A percentile compares a stretch with the other conserved stretches of the same genome.
Conservation (phyloP, 2,797 vertebrate species). For the Microchirus variegatus region DNA sequence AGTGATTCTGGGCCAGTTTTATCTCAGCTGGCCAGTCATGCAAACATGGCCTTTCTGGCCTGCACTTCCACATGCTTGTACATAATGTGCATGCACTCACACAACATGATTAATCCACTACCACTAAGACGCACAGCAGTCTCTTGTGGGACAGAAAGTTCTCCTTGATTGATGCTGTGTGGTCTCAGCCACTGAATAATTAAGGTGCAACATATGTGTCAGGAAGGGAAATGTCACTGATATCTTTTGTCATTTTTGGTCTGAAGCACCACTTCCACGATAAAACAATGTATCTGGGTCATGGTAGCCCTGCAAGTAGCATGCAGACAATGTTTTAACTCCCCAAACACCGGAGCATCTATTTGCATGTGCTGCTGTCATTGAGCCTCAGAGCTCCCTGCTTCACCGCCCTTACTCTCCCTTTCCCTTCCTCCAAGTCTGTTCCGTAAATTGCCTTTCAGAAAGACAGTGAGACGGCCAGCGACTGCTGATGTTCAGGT, state of each 20-base stretch:
- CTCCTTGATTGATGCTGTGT: slow-evolving; percentile 67
- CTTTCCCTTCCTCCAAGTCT: slow-evolving; percentile 28
- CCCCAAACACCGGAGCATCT: slow-evolving; percentile 53
- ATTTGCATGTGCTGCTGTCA: slow-evolving; percentile 58
- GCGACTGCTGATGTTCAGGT: slow-evolving; percentile 38
- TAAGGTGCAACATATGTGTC: slow-evolving; percentile 74
- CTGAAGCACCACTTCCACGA: slow-evolving; percentile 63
- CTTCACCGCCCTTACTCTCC: slow-evolving; percentile 11
- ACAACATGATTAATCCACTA: slow-evolving; percentile 48
- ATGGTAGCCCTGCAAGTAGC: slow-evolving; percentile 60
- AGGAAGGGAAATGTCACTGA: slow-evolving; percentile 73
- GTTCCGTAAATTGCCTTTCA: slow-evolving; percentile 63
- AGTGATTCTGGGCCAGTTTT: slow-evolving; percentile 33
- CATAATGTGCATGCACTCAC: neutral
- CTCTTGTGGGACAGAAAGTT: slow-evolving; percentile 44
- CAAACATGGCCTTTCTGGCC: slow-evolving; percentile 10
- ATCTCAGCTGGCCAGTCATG: slow-evolving; percentile 44
- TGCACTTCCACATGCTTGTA: neutral
- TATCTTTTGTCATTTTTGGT: slow-evolving; percentile 66
- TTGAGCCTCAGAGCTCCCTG: slow-evolving; percentile 44
- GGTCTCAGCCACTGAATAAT: slow-evolving; percentile 76
- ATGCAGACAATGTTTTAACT: slow-evolving; percentile 61
- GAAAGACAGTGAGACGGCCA: slow-evolving; percentile 31
- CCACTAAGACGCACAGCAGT: slow-evolving; percentile 27
- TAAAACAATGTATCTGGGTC: slow-evolving; percentile 77